Percentiles rank a stretch among this genome's conserved stretches.
Evolutionary conservation across 2,888 invertebrate species (phyloP).

Genomic region (Neria commutata): DNA sequence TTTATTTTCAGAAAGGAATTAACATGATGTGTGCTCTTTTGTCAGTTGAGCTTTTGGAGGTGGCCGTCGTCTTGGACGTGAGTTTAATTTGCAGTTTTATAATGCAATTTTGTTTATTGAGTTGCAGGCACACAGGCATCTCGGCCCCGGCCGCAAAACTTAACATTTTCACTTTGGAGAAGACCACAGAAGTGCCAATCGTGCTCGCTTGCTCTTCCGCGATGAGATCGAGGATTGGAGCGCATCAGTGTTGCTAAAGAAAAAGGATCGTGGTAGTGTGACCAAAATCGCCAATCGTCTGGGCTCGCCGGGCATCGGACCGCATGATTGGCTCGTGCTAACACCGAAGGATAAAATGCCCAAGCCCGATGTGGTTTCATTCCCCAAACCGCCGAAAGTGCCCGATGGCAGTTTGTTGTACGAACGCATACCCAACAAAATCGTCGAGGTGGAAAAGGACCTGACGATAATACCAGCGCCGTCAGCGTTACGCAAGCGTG

Average conservation of each 20-base stretch:
- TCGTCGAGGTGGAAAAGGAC: constrained; percentile 69
- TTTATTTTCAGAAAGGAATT: too few species aligned
- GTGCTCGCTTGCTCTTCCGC: too few species aligned
- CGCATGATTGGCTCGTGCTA: constrained; percentile 64
- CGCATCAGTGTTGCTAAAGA: constrained; percentile 65
- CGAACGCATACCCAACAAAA: constrained; percentile 83
- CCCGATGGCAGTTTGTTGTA: constrained; percentile 87
- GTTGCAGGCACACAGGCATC: too few species aligned
- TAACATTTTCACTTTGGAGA: too few species aligned
- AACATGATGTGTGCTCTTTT: too few species aligned
- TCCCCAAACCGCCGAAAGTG: constrained; percentile 90
- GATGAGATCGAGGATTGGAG: too few species aligned
- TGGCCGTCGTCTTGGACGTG: too few species aligned
- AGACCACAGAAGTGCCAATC: too few species aligned
- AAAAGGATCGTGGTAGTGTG: constrained; percentile 70
- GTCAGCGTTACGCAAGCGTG: constrained; percentile 76
- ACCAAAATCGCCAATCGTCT: constrained; percentile 75
- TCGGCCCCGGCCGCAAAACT: too few species aligned
- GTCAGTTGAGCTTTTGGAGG: too few species aligned
- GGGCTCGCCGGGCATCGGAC: constrained; percentile 68
- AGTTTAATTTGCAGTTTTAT: too few species aligned
- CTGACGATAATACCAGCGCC: constrained; percentile 65
- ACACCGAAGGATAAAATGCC: constrained; percentile 71
- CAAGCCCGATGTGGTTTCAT: constrained; percentile 79
- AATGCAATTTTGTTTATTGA: too few species aligned